Evolutionary conservation across 1,140 invertebrate species (phyloP).

Genomic region (Zaprionus tsacasi): DNA sequence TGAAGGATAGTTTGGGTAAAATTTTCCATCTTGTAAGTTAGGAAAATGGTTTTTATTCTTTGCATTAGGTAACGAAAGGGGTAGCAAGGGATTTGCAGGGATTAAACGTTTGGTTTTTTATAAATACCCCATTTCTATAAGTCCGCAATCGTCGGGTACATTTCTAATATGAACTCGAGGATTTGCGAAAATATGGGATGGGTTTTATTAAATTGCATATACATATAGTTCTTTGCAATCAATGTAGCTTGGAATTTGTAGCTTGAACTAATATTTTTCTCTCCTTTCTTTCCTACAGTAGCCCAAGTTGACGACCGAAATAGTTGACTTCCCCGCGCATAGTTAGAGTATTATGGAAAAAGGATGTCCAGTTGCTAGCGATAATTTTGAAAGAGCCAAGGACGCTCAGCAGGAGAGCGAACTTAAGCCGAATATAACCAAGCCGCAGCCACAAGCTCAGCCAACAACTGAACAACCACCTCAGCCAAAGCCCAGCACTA

Average conservation of each 20-base stretch:
- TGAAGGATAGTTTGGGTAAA: slow-evolving; percentile 25
- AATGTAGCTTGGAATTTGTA: not conserved
- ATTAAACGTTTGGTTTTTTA: not conserved
- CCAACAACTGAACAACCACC: slow-evolving; percentile 3
- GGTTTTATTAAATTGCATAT: too few relatives aligned
- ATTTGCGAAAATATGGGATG: too few relatives aligned
- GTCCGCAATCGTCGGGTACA: not conserved
- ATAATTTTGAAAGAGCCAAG: slow-evolving; percentile 54
- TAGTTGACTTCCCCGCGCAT: slow-evolving; percentile 16
- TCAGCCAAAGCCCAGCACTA: slow-evolving; percentile 55
- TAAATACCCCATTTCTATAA: not conserved
- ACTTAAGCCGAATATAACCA: slow-evolving; percentile 9
- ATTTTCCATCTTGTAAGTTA: slow-evolving; percentile 2
- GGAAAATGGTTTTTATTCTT: too few relatives aligned
- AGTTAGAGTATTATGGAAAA: slow-evolving; percentile 73
- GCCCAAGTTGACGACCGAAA: slow-evolving; percentile 15
- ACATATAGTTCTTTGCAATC: not conserved
- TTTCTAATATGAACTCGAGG: not conserved
- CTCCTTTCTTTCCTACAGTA: slow-evolving; percentile 13
- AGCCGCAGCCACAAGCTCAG: slow-evolving; percentile 13
- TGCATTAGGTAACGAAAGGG: not conserved
- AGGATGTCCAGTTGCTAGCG: slow-evolving; percentile 72
- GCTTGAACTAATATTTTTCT: not conserved
- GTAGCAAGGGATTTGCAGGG: not conserved
- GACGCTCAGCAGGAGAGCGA: slow-evolving; percentile 48